A percentile compares a stretch with the other conserved stretches of the same genome.
phyloP scores from a whole-genome alignment of 1,140 invertebrate species.

The Zaprionus nigranus region DNA sequence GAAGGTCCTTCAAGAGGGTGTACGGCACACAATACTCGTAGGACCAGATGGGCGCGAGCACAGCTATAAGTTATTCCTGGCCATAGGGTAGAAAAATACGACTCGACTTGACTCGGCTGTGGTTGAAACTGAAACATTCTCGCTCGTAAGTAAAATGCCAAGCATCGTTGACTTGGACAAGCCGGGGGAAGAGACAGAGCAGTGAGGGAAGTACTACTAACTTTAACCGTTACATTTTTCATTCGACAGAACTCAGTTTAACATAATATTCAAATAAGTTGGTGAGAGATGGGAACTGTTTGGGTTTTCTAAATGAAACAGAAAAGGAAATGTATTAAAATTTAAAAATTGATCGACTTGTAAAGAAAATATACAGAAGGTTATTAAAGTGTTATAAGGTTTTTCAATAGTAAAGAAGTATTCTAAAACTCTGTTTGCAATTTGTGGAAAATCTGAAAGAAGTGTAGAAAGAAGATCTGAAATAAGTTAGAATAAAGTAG shows the following conservation, averaged over 20 bases:
- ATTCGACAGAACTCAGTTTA: background rate
- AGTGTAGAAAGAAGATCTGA: too few species aligned
- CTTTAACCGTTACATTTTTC: constrained; percentile 39
- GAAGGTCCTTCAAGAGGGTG: constrained; percentile 33
- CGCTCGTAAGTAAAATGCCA: constrained; percentile 9
- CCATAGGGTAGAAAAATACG: background rate
- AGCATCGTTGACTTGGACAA: constrained; percentile 21
- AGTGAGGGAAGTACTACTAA: background rate
- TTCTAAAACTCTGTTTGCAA: too few species aligned
- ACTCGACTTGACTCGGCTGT: background rate
- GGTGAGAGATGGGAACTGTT: background rate
- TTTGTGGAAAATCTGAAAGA: too few species aligned
- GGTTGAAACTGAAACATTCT: constrained; percentile 13
- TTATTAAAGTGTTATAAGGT: too few species aligned
- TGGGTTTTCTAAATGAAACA: background rate
- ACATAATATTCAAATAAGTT: constrained; percentile 10
- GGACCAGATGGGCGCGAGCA: constrained; percentile 28
- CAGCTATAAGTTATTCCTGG: constrained; percentile 34
- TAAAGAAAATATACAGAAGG: too few species aligned
- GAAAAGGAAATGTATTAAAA: background rate
- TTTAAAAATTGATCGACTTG: too few species aligned
- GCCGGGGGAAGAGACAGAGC: background rate
- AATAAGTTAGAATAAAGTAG: too few species aligned
- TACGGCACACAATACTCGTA: background rate
- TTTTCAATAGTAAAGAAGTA: too few species aligned